Base-by-base conservation (phyloP, 2,797 vertebrate species). In the Anabacerthia variegaticeps region DNA sequence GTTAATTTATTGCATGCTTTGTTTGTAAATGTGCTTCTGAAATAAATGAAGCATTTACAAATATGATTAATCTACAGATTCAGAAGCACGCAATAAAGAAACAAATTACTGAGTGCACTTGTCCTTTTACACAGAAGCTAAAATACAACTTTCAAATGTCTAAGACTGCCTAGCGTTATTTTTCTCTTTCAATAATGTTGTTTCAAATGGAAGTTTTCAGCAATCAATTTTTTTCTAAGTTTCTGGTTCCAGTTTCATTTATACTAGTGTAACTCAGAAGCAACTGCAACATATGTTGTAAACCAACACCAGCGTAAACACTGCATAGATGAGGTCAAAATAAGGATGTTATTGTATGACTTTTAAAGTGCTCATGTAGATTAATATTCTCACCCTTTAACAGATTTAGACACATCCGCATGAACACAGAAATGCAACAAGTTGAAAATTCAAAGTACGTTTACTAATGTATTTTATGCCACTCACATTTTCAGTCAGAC, bases 401-500 rank as follows among this genome's bases (percentile, higher is more conserved):
- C 62, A 95, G 86, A 93, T 89, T 94, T 76, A 95, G 89, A 94
- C 93, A 94, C 76, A 93, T 41, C 74, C 84, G 58, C 55, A 87
- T 10, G 74, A 96, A 77, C 48, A 66, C 37, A 95, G 94, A 93
- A 97, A 95, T 51, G 91, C 93, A 95, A 97, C 81, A 95, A 97
- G 92, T 96, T 93, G 95, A 97, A 94, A 85, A 90, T 89, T 97
- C 94, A 92, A 96, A 96, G 95, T 95, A 96, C 92, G 92, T 95
- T 93, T 94, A 92, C 94, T 93, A 84, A 82, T 73, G 89, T 77
- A 36, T 96, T 97, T 97, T 96, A 94, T 96, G 96, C 96, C 95
- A 94, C 96, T 98, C 97, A 97, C 95, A 96, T 96, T 95, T 95
- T 97, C 95, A 98, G 91, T 91, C 96, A 97, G 98, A 98, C 97